phyloP scores from a whole-genome alignment of 2,888 invertebrate genomes.

The Gymnocheta viridis region DNA sequence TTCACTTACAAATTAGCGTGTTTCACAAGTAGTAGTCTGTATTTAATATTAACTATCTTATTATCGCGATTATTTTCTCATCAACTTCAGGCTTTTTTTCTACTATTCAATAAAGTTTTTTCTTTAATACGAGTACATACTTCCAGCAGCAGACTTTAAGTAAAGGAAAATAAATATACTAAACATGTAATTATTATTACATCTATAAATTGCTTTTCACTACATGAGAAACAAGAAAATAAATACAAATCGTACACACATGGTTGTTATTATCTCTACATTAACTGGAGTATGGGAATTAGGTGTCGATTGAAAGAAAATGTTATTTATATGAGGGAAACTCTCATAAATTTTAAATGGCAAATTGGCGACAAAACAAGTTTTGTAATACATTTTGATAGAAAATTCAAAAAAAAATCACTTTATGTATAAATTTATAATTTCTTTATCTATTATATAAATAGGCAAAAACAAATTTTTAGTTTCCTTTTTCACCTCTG shows the following conservation, averaged over 20 bases:
- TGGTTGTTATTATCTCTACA: constrained; percentile 1
- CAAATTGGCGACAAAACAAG: constrained; percentile 18
- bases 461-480: too few relatives aligned
- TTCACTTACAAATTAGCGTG: not conserved
- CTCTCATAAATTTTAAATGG: constrained; percentile 28
- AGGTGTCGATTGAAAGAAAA: constrained; percentile 28
- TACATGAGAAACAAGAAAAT: not conserved
- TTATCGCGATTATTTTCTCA: constrained; percentile 31
- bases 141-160: not conserved
- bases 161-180: not conserved
- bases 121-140: too few relatives aligned
- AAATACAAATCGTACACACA: constrained; percentile 5
- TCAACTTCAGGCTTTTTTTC: constrained; percentile 5
- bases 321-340: not conserved
- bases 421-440: too few relatives aligned
- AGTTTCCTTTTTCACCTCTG: too few relatives aligned
- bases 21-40: not conserved
- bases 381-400: constrained; percentile 3
- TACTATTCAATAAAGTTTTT: not conserved
- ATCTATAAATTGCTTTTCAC: constrained; percentile 39
- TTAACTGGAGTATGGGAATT: constrained; percentile 46
- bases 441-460: too few relatives aligned
- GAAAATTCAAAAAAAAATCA: not conserved
- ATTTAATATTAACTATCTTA: constrained; percentile 1
- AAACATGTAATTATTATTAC: constrained; percentile 34